Base-by-base conservation (phyloP, 2,888 invertebrate species). In the Anaspis maculata region DNA sequence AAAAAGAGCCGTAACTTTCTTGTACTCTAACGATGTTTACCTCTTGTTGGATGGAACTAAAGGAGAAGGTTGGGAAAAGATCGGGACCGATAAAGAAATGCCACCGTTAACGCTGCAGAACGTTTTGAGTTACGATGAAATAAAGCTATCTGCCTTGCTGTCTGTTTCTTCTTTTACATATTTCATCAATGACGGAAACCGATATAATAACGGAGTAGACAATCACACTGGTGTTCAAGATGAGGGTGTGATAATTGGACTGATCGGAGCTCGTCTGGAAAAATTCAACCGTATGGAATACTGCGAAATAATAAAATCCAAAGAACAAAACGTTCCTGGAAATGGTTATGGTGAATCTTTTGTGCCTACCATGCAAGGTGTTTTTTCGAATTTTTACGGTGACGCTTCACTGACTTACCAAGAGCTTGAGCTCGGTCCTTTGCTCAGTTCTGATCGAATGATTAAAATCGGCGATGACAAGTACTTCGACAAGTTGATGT, bases 81-180 rank as follows among this genome's bases (percentile, higher is more conserved):
- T 78, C 1, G 78, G 79, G 13, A 74, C 72, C 0, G 56, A 69
- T n/a, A 56, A 67, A 1, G 74, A 77, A 42, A 66, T 65, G 12
- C 64, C 69, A 0, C 76, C 76, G 0, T 47, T 77, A 3, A 39
- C 70, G 1, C 54, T 77, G 2, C 65, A 70, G 13, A 69, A 71
- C 44, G 74, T 73, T 41, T 57, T 78, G 13, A 77, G 76, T 30
- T 79, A 79, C 46, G 78, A 78, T 30, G 78, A 79, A 55, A 69
- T 78, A 45, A 78, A 77, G 48, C 43, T 78, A 1, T 72, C 77
- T 0, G 69, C 75, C 0, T 66, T 77, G 61, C 62, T 78, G 27
- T 71, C 67, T 15, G 67, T 77, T 1, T 73, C 74, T n/a, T 76
- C 76, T 0, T 66, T 66, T 30, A 74, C 74, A 0, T 70, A 69